These are phyloP conservation scores for Charina bottae DNA, from an alignment of 2,113 vertebrate species.

Conservation along the genomic window DNA sequence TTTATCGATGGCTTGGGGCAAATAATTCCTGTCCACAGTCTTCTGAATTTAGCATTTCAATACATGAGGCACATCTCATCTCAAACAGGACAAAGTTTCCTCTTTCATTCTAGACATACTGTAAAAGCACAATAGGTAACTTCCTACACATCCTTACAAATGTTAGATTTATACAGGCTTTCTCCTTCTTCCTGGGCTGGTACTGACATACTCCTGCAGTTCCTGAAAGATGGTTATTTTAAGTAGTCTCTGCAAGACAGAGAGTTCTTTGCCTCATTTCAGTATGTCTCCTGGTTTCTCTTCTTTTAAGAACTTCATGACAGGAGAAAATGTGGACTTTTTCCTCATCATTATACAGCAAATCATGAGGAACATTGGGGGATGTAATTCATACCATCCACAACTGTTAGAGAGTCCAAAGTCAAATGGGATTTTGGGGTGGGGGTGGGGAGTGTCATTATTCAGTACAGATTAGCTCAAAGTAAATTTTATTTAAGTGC, in stretches of 20 bases:
- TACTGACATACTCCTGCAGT: too few relatives aligned
- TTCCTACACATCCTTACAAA: neutral
- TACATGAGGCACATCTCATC: neutral
- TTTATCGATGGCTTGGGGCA: neutral
- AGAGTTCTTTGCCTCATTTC: neutral
- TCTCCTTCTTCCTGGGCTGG: neutral
- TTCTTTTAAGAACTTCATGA: neutral
- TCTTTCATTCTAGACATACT: neutral
- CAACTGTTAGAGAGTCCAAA: neutral
- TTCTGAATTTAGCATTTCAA: neutral
- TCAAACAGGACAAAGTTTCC: neutral
- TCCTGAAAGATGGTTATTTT: neutral
- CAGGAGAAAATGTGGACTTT: neutral
- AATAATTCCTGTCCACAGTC: neutral
- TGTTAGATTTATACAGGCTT: neutral
- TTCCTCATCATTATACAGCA: neutral
- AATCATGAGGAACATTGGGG: neutral
- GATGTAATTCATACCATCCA: neutral
- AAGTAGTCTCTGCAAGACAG: neutral
- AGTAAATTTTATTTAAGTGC: neutral
- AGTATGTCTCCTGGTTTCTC: neutral
- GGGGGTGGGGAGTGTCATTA: too few relatives aligned
- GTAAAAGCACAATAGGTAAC: neutral
- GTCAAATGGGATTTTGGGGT: neutral
- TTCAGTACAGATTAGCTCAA: neutral